Evolutionary conservation across 2,888 invertebrate species (phyloP).

Genomic region (Phortica magna): DNA sequence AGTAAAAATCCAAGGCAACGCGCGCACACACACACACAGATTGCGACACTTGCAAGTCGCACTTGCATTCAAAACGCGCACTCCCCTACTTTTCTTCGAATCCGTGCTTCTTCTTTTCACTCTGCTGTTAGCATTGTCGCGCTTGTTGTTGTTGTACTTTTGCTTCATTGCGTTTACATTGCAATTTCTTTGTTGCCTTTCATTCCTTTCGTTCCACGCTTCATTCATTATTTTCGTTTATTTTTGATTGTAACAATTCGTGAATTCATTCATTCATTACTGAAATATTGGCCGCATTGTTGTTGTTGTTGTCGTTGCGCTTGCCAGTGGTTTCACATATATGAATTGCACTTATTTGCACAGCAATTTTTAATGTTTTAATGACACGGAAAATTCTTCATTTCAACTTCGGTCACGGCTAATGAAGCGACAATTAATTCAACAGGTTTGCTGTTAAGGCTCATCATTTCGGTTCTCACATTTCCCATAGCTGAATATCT

Average conservation of each 20-base stretch:
- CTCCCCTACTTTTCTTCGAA: neutral
- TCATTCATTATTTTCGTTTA: neutral
- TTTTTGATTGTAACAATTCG: neutral
- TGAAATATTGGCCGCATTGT: neutral
- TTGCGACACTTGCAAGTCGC: slow-evolving; percentile 1
- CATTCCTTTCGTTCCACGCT: neutral
- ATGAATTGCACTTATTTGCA: neutral
- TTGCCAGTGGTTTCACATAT: neutral
- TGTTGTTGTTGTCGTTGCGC: neutral
- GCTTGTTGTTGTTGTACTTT: neutral
- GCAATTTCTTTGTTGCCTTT: neutral
- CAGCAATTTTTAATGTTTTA: neutral
- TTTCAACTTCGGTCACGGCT: neutral
- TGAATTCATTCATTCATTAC: neutral
- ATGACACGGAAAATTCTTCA: neutral
- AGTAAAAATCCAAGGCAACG: neutral
- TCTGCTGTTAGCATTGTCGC: neutral
- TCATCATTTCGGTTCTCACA: too few relatives aligned
- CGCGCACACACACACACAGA: slow-evolving; percentile 1
- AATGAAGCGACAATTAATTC: neutral
- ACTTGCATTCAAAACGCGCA: neutral
- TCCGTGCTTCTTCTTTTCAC: neutral
- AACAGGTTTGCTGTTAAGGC: neutral
- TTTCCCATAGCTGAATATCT: too few relatives aligned
- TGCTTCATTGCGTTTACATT: slow-evolving; percentile 19